Evolutionary conservation across 2,797 vertebrate genomes (phyloP).

Genomic region (Acipenser oxyrinchus): DNA sequence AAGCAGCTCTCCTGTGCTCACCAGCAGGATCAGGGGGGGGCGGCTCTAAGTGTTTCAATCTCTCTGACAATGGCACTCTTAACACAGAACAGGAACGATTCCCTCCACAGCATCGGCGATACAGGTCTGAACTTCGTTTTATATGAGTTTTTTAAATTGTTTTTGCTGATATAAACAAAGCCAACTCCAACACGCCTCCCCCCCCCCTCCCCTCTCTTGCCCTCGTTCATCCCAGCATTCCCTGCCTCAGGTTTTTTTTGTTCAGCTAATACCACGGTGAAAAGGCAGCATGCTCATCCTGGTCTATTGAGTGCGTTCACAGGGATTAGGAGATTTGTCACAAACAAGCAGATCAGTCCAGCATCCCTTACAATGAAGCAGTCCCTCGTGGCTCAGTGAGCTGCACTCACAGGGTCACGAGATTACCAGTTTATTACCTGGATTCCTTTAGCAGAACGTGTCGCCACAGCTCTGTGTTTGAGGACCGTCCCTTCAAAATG

Average conservation of each 20-base stretch:
- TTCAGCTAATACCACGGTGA: conserved; percentile 41
- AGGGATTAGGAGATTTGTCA: too few species aligned
- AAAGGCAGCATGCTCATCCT: conserved; percentile 11
- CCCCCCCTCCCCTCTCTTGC: too few species aligned
- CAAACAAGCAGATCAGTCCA: too few species aligned
- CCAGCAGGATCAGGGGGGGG: too few species aligned
- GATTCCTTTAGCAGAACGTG: conserved; percentile 14
- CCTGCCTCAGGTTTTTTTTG: conserved; percentile 46
- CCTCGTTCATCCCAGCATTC: background rate
- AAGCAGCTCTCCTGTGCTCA: too few species aligned
- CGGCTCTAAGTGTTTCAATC: too few species aligned
- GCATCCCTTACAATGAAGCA: too few species aligned
- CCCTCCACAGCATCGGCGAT: too few species aligned
- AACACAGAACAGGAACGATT: too few species aligned
- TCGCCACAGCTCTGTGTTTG: background rate
- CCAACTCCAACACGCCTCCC: conserved; percentile 13
- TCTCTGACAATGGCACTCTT: too few species aligned
- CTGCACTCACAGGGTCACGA: conserved; percentile 32
- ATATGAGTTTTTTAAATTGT: conserved; percentile 17
- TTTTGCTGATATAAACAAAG: conserved; percentile 41
- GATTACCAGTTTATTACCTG: conserved; percentile 37
- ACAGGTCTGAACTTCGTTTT: conserved; percentile 17
- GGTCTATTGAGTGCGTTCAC: too few species aligned
- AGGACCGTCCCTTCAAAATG: background rate
- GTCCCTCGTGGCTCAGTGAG: background rate